These are phyloP conservation scores for Bactericera cockerelli DNA, from an alignment of 1,140 invertebrate genomes.

Conservation along the genomic window DNA sequence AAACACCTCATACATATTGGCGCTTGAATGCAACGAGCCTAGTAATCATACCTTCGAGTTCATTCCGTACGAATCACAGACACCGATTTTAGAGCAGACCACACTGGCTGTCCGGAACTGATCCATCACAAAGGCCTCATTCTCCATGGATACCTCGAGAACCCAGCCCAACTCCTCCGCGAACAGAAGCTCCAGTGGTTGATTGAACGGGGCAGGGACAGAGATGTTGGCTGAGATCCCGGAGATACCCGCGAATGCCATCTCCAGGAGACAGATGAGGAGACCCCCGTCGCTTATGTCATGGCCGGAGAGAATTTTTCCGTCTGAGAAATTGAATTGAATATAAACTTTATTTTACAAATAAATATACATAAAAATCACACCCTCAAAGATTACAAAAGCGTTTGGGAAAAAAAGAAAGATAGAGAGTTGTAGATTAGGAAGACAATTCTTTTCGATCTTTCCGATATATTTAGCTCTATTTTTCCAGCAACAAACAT, in stretches of 20 bases:
- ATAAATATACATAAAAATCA: no score
- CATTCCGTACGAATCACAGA: conserved; percentile 45
- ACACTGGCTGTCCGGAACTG: conserved; percentile 43
- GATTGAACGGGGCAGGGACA: conserved; percentile 22
- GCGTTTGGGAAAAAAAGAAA: no score
- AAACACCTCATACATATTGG: no score
- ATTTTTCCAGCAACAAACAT: no score
- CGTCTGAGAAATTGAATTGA: conserved; percentile 44
- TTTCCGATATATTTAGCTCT: no score
- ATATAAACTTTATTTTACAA: no score
- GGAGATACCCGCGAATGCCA: conserved; percentile 83
- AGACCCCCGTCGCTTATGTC: conserved; percentile 94
- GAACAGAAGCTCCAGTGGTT: conserved; percentile 52
- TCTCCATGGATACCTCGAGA: conserved; percentile 51
- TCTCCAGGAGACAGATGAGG: conserved; percentile 78
- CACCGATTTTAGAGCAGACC: conserved; percentile 56
- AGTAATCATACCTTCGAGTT: conserved; percentile 40
- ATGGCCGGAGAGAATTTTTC: conserved; percentile 70
- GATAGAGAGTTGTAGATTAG: background rate
- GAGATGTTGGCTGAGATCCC: conserved; percentile 52
- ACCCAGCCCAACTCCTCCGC: conserved; percentile 84
- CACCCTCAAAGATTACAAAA: no score
- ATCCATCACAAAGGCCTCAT: conserved; percentile 40
- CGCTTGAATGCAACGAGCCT: no score
- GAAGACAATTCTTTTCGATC: no score